phyloP scores from a whole-genome alignment of 2,888 invertebrate genomes.

The Tolmerus cingulatus region DNA sequence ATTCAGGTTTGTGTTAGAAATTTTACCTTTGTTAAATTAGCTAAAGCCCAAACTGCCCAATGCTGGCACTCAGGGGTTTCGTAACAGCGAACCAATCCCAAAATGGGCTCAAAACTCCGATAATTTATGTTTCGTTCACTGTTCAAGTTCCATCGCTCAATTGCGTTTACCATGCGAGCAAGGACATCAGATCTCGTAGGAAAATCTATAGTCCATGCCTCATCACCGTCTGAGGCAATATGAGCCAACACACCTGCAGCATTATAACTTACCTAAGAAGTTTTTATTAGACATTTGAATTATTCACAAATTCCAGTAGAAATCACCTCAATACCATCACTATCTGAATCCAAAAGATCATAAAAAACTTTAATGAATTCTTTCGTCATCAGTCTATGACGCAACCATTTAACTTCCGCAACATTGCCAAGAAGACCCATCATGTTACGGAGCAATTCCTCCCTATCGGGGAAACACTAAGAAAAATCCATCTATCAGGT shows the following conservation, averaged over 20 bases:
- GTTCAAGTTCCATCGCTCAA: slow-evolving; percentile 86
- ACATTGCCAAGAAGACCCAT: slow-evolving; percentile 97
- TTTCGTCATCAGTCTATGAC: slow-evolving; percentile 83
- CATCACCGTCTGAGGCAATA: slow-evolving; percentile 90
- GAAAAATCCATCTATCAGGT: slow-evolving; percentile 46
- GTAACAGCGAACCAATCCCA: slow-evolving; percentile 80
- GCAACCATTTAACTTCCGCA: slow-evolving; percentile 86
- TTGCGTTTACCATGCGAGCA: slow-evolving; percentile 78
- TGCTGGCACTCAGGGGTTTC: slow-evolving; percentile 93
- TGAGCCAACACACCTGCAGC: slow-evolving; percentile 96
- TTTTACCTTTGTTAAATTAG: slow-evolving; percentile 81
- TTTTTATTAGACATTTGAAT: slow-evolving; percentile 5
- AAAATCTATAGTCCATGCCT: slow-evolving; percentile 78
- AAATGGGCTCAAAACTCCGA: slow-evolving; percentile 92
- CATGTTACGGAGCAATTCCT: slow-evolving; percentile 94
- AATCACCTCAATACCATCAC: slow-evolving; percentile 92
- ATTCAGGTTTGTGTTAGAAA: not conserved
- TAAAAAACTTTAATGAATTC: slow-evolving; percentile 88
- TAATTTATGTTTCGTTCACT: slow-evolving; percentile 96
- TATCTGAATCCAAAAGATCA: slow-evolving; percentile 80
- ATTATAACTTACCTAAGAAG: slow-evolving; percentile 85
- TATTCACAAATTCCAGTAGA: not conserved
- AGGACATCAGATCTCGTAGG: slow-evolving; percentile 79
- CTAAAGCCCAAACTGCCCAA: slow-evolving; percentile 98
- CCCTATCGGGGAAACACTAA: slow-evolving; percentile 86